A percentile compares a stretch with the other conserved stretches of the same genome.
These are phyloP conservation scores for Eretmocerus hayati DNA, from an alignment of 2,888 invertebrate species.

Conservation along the genomic window DNA sequence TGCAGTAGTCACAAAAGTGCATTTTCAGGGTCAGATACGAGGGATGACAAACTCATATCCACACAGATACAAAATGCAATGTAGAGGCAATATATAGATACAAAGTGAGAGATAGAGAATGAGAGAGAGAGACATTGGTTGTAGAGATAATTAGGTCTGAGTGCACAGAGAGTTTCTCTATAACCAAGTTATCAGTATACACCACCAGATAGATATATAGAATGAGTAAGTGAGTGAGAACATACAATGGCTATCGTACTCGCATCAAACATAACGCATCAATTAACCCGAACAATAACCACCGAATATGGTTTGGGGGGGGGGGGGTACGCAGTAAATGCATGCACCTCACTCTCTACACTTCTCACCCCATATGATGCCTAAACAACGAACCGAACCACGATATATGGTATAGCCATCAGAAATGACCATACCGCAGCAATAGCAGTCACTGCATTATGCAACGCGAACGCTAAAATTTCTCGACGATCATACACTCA, in stretches of 20 bases:
- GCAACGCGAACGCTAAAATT: no score
- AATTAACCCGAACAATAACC: slow-evolving; percentile 48
- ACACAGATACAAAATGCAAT: slow-evolving; percentile 17
- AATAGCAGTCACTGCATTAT: slow-evolving; percentile 15
- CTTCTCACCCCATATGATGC: background rate
- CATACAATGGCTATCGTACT: slow-evolving; percentile 46
- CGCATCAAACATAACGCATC: slow-evolving; percentile 49
- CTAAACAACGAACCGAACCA: slow-evolving; percentile 12
- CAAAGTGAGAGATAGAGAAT: slow-evolving; percentile 15
- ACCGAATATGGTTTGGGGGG: background rate
- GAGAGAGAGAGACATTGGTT: background rate
- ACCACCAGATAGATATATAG: no score
- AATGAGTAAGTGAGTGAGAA: no score
- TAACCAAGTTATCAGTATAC: slow-evolving; percentile 49
- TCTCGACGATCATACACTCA: no score
- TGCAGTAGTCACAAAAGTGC: no score
- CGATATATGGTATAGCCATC: no score
- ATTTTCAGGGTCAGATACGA: no score
- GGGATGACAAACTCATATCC: no score
- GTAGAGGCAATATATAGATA: slow-evolving; percentile 10
- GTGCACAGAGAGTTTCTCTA: slow-evolving; percentile 43
- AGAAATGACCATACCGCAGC: no score
- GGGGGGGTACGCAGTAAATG: slow-evolving; percentile 1
- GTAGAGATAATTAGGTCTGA: slow-evolving; percentile 49
- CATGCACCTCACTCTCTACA: background rate